Base-by-base conservation (phyloP, 2,888 invertebrate species). In the Achlya flavicornis region DNA sequence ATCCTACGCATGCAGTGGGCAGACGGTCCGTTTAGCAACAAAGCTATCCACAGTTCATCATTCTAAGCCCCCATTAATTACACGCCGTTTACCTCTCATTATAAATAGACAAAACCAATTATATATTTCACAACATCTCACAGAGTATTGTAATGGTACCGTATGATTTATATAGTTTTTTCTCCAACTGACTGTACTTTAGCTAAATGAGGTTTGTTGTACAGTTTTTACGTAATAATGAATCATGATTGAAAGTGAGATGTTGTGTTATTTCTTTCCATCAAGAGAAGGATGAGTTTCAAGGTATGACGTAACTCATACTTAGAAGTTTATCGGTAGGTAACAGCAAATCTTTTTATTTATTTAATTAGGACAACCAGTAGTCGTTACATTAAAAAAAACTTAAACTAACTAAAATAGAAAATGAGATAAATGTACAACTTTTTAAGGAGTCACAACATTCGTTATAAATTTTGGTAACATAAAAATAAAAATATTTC, bases 21-120 rank as follows among this genome's bases (percentile, higher is more conserved):
- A 85, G 89, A 81, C 71, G 64, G 79, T 79, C 77, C 80, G 80
- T 81, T 87, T 83, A 79, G 80, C 83, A 86, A 84, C 79, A 66
- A 78, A 79, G 70, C 75, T 74, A 78, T 77, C 79, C 77, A 78
- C 76, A 75, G 71, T 75, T 78, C 79, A 83, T 85, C 82, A 80
- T 72, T 66, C 65, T 67, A 62, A 78, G 76, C 80, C 76, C 79
- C 80, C 89, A 92, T 92, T 91, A 91, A 92, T 92, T 90, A 91
- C 83, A 78, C 76, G 78, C 85, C 85, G 84, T 86, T 90, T 88
- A 89, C 83, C 81, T 75, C 88, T 87, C 88, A 90, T 92, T 92
- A 91, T 87, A 86, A 86, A 87, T 86, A 88, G 90, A 88, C 87
- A 84, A 85, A 86, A 87, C 87, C 88, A 87, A 89, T 89, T 89